Base-by-base conservation (phyloP, 2,888 invertebrate genomes). In the Pardosa pseudoannulata region DNA sequence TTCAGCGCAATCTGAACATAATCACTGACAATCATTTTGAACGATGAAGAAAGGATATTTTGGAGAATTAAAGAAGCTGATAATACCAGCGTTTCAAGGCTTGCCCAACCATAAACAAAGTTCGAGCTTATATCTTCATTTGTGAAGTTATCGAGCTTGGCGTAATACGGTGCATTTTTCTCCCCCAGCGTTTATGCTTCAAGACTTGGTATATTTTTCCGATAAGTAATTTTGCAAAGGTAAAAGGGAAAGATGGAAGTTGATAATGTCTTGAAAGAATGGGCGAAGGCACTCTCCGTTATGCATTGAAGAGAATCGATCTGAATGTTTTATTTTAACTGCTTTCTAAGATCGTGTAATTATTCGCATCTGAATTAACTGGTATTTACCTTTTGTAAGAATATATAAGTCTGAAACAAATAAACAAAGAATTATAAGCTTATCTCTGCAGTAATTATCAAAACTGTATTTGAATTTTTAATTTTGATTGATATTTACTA, bases 61-160 rank as follows among this genome's bases (percentile, higher is more conserved):
- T 39, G 68, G 68, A 50, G 46, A 83, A 85, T 78, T 78, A 85
- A 85, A 85, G 83, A 85, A 85, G 78, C 65, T 39, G 65, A 83
- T 83, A 76, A 76, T 83, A 76, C 71, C n/a, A 71, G 76, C 65
- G 72, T 76, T 74, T 74, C 74, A 31, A 68, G 9, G n/a, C 16
- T 39, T 50, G 29, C 31, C 76, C 75, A 41, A 83, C 82, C 82
- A 83, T 83, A 72, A 85, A 78, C 73, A 79, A 72, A 73, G 73
- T 56, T 56, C 23, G 23, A 56, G 56, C 11, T 19, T 23, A 23
- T 56, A 56, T 3, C 6, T 23, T 56, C 56, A 16, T 56, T 23
- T 23, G 19, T 3, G 23, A 56, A 56, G 56, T 56, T 23, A 56
- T 56, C 23, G 23, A 56, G 56, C 23, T 23, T 23, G 23, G n/a